Percentiles rank a stretch among this genome's conserved stretches.
phyloP scores from a whole-genome alignment of 1,140 invertebrate species.

The Camponotus vicinus region DNA sequence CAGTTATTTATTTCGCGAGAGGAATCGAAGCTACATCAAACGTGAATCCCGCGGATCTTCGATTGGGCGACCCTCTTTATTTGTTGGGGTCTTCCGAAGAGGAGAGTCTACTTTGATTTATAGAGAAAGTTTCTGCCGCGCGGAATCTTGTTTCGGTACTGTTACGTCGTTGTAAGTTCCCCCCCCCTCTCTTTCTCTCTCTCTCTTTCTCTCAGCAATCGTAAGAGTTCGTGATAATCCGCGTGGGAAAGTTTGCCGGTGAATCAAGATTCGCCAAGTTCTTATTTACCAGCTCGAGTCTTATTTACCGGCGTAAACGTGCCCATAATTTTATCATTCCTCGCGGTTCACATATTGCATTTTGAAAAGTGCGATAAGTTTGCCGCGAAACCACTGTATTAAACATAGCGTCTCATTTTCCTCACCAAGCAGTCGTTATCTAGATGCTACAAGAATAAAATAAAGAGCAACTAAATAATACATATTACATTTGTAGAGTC shows the following conservation, averaged over 20 bases:
- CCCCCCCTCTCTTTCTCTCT: not conserved
- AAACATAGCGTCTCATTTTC: not conserved
- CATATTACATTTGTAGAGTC: no score
- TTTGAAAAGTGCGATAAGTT: conserved; percentile 35
- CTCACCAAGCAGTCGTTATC: not conserved
- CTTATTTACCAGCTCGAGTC: conserved; percentile 31
- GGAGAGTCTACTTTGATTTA: conserved; percentile 47
- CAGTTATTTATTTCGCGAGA: conserved; percentile 35
- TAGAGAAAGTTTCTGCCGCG: conserved; percentile 59
- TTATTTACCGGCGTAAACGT: conserved; percentile 58
- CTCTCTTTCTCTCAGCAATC: not conserved
- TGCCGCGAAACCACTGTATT: not conserved
- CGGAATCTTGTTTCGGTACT: conserved; percentile 49
- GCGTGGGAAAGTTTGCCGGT: conserved; percentile 47
- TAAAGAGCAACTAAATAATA: no score
- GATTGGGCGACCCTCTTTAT: conserved; percentile 39
- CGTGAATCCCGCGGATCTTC: conserved; percentile 13
- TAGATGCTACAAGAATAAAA: no score
- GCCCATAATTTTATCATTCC: conserved; percentile 51
- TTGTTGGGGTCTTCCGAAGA: conserved; percentile 6
- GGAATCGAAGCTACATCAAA: conserved; percentile 12
- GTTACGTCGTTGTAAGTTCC: conserved; percentile 45
- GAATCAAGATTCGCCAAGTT: conserved; percentile 59
- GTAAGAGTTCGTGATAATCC: conserved; percentile 50
- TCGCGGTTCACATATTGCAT: conserved; percentile 35